Base-by-base conservation (phyloP, 2,113 vertebrate genomes). In the Cephalophus harveyi region DNA sequence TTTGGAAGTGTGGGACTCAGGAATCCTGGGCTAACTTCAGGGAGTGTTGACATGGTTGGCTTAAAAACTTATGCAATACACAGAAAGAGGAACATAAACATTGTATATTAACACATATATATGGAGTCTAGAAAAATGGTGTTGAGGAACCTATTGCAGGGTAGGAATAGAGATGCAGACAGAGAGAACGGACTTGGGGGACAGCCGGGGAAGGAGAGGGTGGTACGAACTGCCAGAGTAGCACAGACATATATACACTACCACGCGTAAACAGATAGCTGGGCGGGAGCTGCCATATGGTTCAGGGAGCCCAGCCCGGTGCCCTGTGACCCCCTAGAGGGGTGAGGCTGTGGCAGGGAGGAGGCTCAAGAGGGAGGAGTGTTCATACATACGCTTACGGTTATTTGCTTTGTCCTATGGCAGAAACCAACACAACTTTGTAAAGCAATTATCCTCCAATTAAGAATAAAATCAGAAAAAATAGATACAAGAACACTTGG, bases 191-290 rank as follows among this genome's bases (percentile, higher is more conserved):
- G 40, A 43, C 40, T 43, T 43, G 71, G 40, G 71, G 40, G 36
- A 27, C 11, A 43, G 71, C 40, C 7, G 1, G 71, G 71, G 71
- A 76, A 43, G 40, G 71, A 43, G 71, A 76, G 12, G 71, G 3
- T 7, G 40, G 4, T 25, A 27, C 0, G 12, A 76, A 43, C 40
- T 1, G 2, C n/a, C 17, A 7, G 12, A 76, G 3, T 25, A 76
- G 40, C 6, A 27, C 6, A 23, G 71, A 76, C 36, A 27, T 74
- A 7, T 40, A 74, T 3, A 74, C 19, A 74, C 2, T 40, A 43
- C 36, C 71, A 2, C 3, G 12, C 0, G 0, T 43, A 7, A 43
- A 76, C 21, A 27, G 71, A 43, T 1, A 4, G 40, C 36, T 25
- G 36, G 67, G 25, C 0, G 23, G 71, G 3, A 76, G 36, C 71